Conservation (phyloP, 2,888 invertebrate genomes). For the Limnephilus rhombicus region DNA sequence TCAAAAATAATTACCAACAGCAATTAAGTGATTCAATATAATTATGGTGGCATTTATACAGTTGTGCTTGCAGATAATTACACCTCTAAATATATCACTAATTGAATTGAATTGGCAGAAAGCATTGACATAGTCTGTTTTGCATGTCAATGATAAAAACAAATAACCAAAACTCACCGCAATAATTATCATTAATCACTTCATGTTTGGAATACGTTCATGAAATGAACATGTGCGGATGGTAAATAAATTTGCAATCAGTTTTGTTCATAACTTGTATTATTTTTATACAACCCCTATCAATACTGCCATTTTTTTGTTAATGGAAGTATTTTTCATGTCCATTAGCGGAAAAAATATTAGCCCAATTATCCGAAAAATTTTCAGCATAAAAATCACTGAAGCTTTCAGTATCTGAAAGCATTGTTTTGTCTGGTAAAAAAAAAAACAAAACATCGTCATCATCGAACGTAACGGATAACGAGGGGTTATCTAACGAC, state of each 20-base stretch:
- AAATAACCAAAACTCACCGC: not conserved
- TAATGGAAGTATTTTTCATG: not conserved
- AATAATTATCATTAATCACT: not conserved
- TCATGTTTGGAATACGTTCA: not conserved
- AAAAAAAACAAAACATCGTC: slow-evolving; percentile 48
- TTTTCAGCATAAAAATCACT: slow-evolving; percentile 22
- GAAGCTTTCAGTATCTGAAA: slow-evolving; percentile 28
- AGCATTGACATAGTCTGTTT: not conserved
- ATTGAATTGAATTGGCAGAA: not conserved
- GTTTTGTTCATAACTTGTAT: not conserved
- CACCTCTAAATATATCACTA: not conserved
- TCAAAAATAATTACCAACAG: not conserved
- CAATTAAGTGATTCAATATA: not conserved
- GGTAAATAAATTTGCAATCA: not conserved
- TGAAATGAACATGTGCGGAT: not conserved
- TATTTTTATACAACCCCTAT: not conserved
- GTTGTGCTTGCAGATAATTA: not conserved
- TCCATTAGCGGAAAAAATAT: slow-evolving; percentile 23
- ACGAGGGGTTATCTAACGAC: slow-evolving; percentile 55
- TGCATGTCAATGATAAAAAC: not conserved
- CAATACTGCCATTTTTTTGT: not conserved
- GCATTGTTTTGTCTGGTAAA: slow-evolving; percentile 19
- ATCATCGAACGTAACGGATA: slow-evolving; percentile 48
- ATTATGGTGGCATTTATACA: not conserved
- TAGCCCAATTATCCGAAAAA: slow-evolving; percentile 45